Evolutionary conservation across 2,113 vertebrate genomes (phyloP), one percentile per base, ranked within the genome.

Genomic region (Anolis carolinensis): DNA sequence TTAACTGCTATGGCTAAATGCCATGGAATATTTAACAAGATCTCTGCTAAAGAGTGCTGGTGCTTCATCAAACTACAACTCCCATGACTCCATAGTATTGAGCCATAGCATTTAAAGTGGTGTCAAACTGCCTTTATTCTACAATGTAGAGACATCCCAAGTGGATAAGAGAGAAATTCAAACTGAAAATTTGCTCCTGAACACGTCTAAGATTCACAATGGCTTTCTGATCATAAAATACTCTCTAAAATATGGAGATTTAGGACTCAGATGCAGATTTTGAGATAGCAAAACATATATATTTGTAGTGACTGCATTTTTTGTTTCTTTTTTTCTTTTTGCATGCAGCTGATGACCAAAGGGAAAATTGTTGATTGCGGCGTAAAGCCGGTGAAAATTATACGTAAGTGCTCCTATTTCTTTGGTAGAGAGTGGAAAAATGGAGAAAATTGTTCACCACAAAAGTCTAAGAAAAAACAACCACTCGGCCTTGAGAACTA

Each of bases 261-360:
- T 55, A 25, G 39, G 9, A 27, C 20, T 39, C 72, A 74, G 21
- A 30, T 76, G 25, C 5, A 36, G 7, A 13, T 18, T 62, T 75
- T 25, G 36, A 20, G 7, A 20, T 39, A 13, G 2, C 18, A 20
- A 55, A 59, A n/a, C 18, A 18, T 16, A 34, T 11, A 13, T 67
- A 44, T 55, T 34, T 75, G 34, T 52, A 30, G 21, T 74, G 27
- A 83, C 44, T 39, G 20, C 11, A 13, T 63, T 30, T 88, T 52
- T 36, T 89, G 77, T 92, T 91, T 74, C 87, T 87, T 20, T 80
- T 59, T 39, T 86, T 78, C 91, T 92, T 76, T 88, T 67, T 87
- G 23, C 80, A 1, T 70, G 13, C 85, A 99, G 98, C 84, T 97
- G 7, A 92, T 98, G 93, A 88, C 86, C 44, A 96, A 86, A 94